Evolutionary conservation across 2,797 vertebrate genomes (phyloP), one percentile per base, ranked within the genome.

Genomic region (Menidia menidia): DNA sequence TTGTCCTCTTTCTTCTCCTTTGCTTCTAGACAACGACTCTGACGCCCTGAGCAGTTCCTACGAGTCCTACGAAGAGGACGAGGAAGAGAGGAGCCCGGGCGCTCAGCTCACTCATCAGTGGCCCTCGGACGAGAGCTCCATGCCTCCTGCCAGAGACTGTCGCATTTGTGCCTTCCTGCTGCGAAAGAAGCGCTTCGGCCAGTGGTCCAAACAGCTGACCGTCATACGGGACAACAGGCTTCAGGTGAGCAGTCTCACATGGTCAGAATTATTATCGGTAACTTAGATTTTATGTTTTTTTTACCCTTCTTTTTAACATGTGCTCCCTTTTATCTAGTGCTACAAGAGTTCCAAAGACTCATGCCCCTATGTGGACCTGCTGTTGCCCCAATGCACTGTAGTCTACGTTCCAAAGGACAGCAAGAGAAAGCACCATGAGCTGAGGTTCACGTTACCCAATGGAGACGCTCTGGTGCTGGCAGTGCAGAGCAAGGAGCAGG

Each of bases 21-120:
- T 18, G 55, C 3, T 30, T 8, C 7, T 86, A 99, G 98, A 97
- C 92, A 98, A 99, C 15, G 98, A 99, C 83, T 99, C 98, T 0
- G 98, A 99, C 43, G 97, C 96, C 0, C 94, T 98, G 92, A 99
- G 98, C 92, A 99, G 98, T 73, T 98, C 97, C 42, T 99, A 99
- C 0, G 98, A 99, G 85, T 99, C 98, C 0, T 99, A 99, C 0
- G 98, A 99, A 0, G 98, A 99, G 19, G 98, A 99, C 10, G 98
- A 99, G 30, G 97, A 99, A 53, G 97, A 99, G 51, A 75, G 91
- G 64, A 82, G 81, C 71, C 78, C 88, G 0, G 73, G 86, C 0
- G 67, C 78, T 42, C 57, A 1, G 47, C 94, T 96, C 80, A 96
- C 93, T 8, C 97, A 97, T 76, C 97, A 97, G 85, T 99, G 98